phyloP scores from a whole-genome alignment of 2,888 invertebrate species.

The Globia sparganii region DNA sequence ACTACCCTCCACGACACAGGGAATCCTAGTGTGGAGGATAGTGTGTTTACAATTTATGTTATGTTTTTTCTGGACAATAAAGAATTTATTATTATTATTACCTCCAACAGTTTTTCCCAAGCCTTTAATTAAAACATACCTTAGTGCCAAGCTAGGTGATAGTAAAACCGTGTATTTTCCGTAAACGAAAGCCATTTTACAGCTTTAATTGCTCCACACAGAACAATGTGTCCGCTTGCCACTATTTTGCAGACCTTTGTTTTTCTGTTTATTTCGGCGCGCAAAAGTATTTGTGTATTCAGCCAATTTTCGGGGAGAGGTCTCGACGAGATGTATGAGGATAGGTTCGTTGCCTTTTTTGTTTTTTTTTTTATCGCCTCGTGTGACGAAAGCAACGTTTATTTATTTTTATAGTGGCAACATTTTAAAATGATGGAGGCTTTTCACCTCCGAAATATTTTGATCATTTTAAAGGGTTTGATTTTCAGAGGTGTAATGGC shows the following conservation, averaged over 20 bases:
- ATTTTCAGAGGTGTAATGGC: not conserved
- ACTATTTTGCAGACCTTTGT: constrained; percentile 59
- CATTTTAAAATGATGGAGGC: constrained; percentile 17
- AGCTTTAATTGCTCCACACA: constrained; percentile 61
- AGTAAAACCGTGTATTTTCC: constrained; percentile 28
- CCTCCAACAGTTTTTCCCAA: not conserved
- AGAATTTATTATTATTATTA: too few species aligned
- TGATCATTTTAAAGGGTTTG: not conserved
- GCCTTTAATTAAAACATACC: constrained; percentile 29
- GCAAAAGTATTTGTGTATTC: constrained; percentile 67
- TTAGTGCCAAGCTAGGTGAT: constrained; percentile 6
- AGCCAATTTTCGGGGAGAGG: constrained; percentile 64
- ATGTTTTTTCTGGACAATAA: too few species aligned
- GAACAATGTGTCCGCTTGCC: constrained; percentile 48
- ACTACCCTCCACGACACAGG: too few species aligned
- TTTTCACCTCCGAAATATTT: not conserved
- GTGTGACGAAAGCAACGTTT: not conserved
- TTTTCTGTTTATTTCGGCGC: constrained; percentile 59
- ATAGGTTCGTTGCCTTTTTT: constrained; percentile 53
- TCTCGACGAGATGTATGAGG: constrained; percentile 54
- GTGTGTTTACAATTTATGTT: too few species aligned
- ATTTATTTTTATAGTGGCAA: constrained; percentile 21
- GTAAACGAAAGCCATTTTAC: constrained; percentile 40
- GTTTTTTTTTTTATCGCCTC: constrained; percentile 21
- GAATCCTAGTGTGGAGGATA: too few species aligned